phyloP scores from a whole-genome alignment of 2,888 invertebrate genomes.

The Theodoxus fluviatilis region DNA sequence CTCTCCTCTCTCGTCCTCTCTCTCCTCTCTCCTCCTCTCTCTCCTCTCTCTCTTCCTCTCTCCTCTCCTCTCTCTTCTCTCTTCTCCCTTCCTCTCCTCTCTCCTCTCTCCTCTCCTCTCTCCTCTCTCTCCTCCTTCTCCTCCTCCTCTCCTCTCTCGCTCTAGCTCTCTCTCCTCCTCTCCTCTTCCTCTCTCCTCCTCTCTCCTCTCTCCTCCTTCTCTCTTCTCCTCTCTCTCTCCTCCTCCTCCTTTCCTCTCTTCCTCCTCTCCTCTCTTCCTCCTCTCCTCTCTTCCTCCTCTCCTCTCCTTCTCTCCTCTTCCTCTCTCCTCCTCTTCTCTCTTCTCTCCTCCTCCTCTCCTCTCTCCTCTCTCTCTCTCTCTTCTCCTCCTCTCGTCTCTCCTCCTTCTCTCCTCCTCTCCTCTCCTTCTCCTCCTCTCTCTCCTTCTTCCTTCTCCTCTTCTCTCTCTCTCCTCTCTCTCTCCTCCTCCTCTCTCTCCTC shows the following conservation, averaged over 20 bases:
- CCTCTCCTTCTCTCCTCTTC: neutral
- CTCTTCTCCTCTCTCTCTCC: neutral
- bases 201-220: neutral
- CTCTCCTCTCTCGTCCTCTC: neutral
- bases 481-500: neutral
- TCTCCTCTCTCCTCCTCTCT: neutral
- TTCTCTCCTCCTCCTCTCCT: constrained; percentile 1
- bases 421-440: neutral
- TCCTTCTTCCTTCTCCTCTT: neutral
- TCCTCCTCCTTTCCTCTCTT: neutral
- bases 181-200: neutral
- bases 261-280: neutral
- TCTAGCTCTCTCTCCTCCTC: neutral
- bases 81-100: neutral
- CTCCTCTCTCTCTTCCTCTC: neutral
- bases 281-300: neutral
- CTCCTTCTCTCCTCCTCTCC: neutral
- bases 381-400: neutral
- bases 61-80: neutral
- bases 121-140: neutral
- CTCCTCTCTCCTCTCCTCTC: neutral
- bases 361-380: neutral
- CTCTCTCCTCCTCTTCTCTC: too few species aligned
- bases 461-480: neutral
- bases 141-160: neutral